Percentiles rank a stretch among this genome's conserved stretches.
Conservation (phyloP, 2,113 vertebrate species). For the Nothocercus nigrocapillus region DNA sequence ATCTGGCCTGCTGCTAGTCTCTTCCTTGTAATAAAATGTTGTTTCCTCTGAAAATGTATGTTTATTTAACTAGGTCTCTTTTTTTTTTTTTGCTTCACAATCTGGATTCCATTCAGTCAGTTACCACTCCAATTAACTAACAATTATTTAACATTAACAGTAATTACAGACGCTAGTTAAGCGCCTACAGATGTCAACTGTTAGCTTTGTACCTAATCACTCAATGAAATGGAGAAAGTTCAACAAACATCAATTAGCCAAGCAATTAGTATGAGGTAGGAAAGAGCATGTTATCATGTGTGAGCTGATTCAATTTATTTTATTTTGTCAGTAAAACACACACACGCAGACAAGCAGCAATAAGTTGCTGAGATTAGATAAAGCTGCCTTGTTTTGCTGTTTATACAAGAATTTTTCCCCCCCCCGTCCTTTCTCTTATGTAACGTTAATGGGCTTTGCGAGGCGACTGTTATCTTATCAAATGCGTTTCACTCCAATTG, state of each 20-base stretch:
- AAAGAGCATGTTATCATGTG: constrained; percentile 86
- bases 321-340: constrained; percentile 86
- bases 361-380: constrained; percentile 80
- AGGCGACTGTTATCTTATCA: constrained; percentile 74
- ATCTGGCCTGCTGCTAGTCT: constrained; percentile 69
- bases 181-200: constrained; percentile 93
- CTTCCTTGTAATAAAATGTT: constrained; percentile 76
- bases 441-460: constrained; percentile 62
- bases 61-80: constrained; percentile 85
- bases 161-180: constrained; percentile 92
- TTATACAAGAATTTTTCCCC: constrained; percentile 61
- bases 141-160: constrained; percentile 96
- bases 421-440: constrained; percentile 35
- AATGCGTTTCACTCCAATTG: constrained; percentile 56
- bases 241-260: constrained; percentile 91
- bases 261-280: constrained; percentile 89
- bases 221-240: constrained; percentile 91
- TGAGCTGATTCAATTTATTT: constrained; percentile 88
- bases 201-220: constrained; percentile 91
- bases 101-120: constrained; percentile 87
- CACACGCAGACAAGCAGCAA: constrained; percentile 75
- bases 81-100: constrained; percentile 79
- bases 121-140: constrained; percentile 95
- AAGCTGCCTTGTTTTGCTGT: constrained; percentile 78
- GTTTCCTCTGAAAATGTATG: constrained; percentile 81